Conservation (phyloP, 2,888 invertebrate species). For the Orchesella flavescens region DNA sequence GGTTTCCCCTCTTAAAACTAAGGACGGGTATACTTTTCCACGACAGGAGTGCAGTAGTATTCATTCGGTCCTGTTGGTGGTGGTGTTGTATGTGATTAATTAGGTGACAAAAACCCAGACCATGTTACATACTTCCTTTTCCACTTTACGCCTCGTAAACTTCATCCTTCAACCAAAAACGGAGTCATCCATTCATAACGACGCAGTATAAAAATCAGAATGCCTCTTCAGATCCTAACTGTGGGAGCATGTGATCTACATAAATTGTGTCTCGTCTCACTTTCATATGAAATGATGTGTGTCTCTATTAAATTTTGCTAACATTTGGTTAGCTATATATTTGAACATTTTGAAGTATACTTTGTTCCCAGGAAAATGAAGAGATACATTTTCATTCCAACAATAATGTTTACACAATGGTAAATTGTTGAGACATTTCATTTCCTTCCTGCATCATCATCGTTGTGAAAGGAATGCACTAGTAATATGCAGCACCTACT, state of each 20-base stretch:
- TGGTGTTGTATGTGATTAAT: slow-evolving; percentile 60
- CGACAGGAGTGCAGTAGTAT: neutral
- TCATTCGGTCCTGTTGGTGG: neutral
- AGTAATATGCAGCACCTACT: no score
- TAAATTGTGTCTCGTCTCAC: no score
- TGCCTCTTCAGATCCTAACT: neutral
- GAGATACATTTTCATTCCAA: no score
- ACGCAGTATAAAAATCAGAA: slow-evolving; percentile 15
- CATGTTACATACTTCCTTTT: slow-evolving; percentile 63
- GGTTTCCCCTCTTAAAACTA: slow-evolving; percentile 22
- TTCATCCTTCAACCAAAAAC: slow-evolving; percentile 55
- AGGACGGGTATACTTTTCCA: neutral
- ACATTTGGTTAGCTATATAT: no score
- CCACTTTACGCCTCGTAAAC: slow-evolving; percentile 64
- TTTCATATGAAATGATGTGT: no score
- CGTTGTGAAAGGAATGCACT: neutral
- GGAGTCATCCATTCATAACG: slow-evolving; percentile 50
- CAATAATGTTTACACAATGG: slow-evolving; percentile 46
- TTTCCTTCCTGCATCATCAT: slow-evolving; percentile 45
- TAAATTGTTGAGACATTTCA: slow-evolving; percentile 41
- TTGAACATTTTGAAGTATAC: no score
- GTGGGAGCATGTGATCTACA: no score
- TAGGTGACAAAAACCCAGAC: slow-evolving; percentile 65
- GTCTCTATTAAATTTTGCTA: no score
- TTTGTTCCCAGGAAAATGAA: no score